Percentiles rank a stretch among this genome's conserved stretches.
phyloP scores from a whole-genome alignment of 2,797 vertebrate genomes.

The Choloepus didactylus region DNA sequence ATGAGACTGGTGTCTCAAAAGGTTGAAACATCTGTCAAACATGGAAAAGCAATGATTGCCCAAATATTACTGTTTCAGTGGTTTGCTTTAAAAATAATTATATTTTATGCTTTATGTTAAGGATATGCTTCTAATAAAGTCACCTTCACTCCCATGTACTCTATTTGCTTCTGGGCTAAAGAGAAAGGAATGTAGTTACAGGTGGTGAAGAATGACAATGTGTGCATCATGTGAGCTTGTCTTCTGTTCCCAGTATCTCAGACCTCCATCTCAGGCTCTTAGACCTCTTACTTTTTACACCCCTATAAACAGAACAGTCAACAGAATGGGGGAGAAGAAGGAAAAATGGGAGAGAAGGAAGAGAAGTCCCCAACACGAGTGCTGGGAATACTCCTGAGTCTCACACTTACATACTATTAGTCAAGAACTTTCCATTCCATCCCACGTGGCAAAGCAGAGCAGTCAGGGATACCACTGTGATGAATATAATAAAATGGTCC shows the following conservation, averaged over 20 bases:
- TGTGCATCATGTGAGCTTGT: background rate
- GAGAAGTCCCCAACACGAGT: background rate
- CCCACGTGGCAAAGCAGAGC: background rate
- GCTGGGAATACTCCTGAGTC: background rate
- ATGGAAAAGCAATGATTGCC: background rate
- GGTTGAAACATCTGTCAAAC: background rate
- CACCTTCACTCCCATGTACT: background rate
- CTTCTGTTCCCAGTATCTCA: background rate
- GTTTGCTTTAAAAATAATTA: constrained; percentile 31
- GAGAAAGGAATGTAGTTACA: background rate
- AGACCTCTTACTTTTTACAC: background rate
- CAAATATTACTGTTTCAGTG: background rate
- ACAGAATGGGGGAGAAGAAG: background rate
- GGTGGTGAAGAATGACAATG: background rate
- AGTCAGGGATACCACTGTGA: background rate
- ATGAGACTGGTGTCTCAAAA: background rate
- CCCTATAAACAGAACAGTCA: no score
- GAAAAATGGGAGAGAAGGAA: background rate
- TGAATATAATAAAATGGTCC: background rate
- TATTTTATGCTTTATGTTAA: background rate
- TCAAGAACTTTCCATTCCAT: background rate
- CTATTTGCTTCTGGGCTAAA: background rate
- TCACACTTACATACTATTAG: background rate
- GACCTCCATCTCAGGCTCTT: background rate
- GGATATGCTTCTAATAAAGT: background rate